These are phyloP conservation scores for Lepus oiostolus DNA, from an alignment of 2,797 vertebrate genomes.

Conservation along the genomic window DNA sequence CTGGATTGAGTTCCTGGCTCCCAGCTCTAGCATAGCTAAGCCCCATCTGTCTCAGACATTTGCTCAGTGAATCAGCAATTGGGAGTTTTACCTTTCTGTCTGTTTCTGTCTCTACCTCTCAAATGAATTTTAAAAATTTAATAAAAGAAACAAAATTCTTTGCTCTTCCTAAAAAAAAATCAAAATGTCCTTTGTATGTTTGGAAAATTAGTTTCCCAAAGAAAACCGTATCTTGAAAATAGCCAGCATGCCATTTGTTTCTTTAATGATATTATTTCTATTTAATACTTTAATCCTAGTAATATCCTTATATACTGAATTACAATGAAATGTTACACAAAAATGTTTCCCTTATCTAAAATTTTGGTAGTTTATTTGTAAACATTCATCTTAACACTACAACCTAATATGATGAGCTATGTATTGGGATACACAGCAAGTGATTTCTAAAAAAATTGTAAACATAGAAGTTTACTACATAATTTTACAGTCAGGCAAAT, in stretches of 20 bases:
- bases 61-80: no score
- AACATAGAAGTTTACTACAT: background rate
- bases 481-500: background rate
- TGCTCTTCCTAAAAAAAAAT: background rate
- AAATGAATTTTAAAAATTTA: no score
- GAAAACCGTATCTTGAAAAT: background rate
- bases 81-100: no score
- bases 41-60: no score
- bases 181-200: background rate
- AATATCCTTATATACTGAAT: background rate
- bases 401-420: background rate
- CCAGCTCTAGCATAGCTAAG: no score
- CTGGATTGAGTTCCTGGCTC: no score
- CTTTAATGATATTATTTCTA: background rate
- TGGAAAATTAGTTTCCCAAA: background rate
- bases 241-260: background rate
- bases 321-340: slow-evolving; percentile 1
- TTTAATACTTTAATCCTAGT: background rate
- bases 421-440: background rate
- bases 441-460: background rate
- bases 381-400: background rate
- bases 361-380: background rate
- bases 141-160: background rate
- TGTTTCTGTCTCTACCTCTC: no score
- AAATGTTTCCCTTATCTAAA: background rate